Evolutionary conservation across 2,888 invertebrate genomes (phyloP), one percentile per base, ranked within the genome.

Genomic region (Melanchra persicariae): DNA sequence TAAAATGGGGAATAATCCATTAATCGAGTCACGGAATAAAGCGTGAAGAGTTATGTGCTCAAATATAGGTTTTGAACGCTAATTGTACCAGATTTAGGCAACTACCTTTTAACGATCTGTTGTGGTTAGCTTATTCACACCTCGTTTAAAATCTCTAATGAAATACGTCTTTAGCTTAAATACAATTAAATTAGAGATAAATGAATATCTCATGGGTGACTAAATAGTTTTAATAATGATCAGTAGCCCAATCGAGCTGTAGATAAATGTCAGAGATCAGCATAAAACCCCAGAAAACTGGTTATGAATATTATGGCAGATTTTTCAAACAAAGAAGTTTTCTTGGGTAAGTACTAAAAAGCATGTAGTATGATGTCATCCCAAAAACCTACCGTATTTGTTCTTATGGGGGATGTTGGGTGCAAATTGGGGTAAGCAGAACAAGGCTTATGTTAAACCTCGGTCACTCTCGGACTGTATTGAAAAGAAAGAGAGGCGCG

Each of bases 201-300:
- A n/a, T 34, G 12, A 12, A 15, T 7, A n/a, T 2, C 2, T 34
- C 12, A n/a, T n/a, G n/a, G n/a, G n/a, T 34, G 55, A 12, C 22
- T 30, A 45, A 45, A 51, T 51, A 17, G 37, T 10, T 43, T 60
- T 15, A 52, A 30, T 52, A 49, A 37, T 54, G 24, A 52, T 58
- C 22, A 58, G 22, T 58, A 10, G 19, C 8, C 37, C 7, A 12
- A 51, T 57, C 5, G 1, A 51, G 70, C 62, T 70, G 22, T 60
- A 54, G 54, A 54, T 63, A 54, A 64, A 52, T 76, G 19, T 15
- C 40, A 71, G 64, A 60, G 59, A 61, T 77, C 45, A 34, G 57
- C 60, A 47, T 24, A 61, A 70, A 76, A 77, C 52, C 3, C 26
- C 45, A 47, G 30, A 24, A 47, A 71, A 52, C 63, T 47, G 43